These are phyloP conservation scores for Agrotis clavis DNA, from an alignment of 2,888 invertebrate species.

Conservation along the genomic window DNA sequence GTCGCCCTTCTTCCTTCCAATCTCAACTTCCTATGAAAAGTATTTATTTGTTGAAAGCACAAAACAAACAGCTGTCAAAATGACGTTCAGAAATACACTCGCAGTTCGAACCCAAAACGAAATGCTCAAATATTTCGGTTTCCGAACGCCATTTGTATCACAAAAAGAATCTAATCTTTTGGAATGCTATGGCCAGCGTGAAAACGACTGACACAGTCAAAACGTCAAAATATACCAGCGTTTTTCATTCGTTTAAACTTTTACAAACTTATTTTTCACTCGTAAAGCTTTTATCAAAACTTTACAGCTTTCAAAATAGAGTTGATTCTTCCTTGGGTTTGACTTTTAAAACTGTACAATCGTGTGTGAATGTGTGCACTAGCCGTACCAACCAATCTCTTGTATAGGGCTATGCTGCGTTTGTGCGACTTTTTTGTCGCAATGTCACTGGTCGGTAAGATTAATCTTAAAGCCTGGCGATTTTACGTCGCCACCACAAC, in stretches of 20 bases:
- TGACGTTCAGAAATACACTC: constrained; percentile 39
- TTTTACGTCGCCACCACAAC: constrained; percentile 53
- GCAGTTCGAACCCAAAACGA: constrained; percentile 34
- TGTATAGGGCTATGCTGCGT: constrained; percentile 65
- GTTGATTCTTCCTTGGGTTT: constrained; percentile 5
- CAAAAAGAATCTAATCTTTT: constrained; percentile 58
- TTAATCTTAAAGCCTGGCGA: constrained; percentile 58
- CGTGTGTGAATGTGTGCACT: constrained; percentile 50
- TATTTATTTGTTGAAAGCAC: constrained; percentile 38
- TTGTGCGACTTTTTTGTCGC: constrained; percentile 59
- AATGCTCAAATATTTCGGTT: constrained; percentile 55
- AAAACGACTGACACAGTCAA: constrained; percentile 64
- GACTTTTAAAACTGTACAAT: neutral
- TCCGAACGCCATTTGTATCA: constrained; percentile 52
- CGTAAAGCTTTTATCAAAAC: neutral
- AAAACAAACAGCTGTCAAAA: constrained; percentile 40
- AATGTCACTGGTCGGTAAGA: constrained; percentile 53
- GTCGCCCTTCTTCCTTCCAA: constrained; percentile 6
- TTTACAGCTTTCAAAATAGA: neutral
- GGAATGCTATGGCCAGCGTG: constrained; percentile 53
- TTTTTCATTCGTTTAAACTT: constrained; percentile 63
- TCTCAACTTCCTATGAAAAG: constrained; percentile 28
- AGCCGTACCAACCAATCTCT: constrained; percentile 70
- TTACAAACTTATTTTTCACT: constrained; percentile 12
- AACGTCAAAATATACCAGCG: constrained; percentile 60